A percentile compares a stretch with the other conserved stretches of the same genome.
phyloP scores from a whole-genome alignment of 2,888 invertebrate species.

The Pseudoips prasinana region DNA sequence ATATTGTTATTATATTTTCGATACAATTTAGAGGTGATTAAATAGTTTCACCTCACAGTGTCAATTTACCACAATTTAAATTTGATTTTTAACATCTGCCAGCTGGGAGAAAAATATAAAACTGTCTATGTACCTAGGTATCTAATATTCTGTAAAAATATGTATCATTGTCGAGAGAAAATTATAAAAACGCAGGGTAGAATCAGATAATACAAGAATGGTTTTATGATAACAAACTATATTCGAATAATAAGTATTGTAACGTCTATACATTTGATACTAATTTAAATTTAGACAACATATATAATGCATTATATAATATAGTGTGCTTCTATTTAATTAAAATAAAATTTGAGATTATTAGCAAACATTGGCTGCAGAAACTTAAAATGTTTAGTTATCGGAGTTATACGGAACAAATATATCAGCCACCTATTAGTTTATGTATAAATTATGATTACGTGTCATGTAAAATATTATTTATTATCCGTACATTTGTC shows the following conservation, averaged over 20 bases:
- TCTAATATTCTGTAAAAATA: conserved; percentile 27
- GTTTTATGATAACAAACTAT: conserved; percentile 25
- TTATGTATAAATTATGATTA: too few relatives aligned
- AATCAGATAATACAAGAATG: conserved; percentile 54
- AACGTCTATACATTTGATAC: conserved; percentile 9
- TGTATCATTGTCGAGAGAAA: conserved; percentile 51
- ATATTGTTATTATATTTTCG: conserved; percentile 63
- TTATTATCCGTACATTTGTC: too few relatives aligned
- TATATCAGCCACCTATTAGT: too few relatives aligned
- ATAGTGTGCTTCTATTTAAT: too few relatives aligned
- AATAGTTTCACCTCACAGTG: conserved; percentile 44
- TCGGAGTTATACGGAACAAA: too few relatives aligned
- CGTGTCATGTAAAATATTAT: too few relatives aligned
- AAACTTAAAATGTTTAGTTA: too few relatives aligned
- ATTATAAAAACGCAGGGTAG: conserved; percentile 61
- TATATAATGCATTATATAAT: too few relatives aligned
- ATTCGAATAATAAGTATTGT: too few relatives aligned
- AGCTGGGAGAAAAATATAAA: background rate
- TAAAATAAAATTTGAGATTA: too few relatives aligned
- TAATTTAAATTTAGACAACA: conserved; percentile 4
- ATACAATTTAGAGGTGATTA: conserved; percentile 64
- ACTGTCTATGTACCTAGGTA: conserved; percentile 24
- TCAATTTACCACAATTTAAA: conserved; percentile 63
- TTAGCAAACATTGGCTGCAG: too few relatives aligned
- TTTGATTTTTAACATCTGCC: conserved; percentile 29